phyloP scores from a whole-genome alignment of 2,113 vertebrate species.

The Lagopus muta region DNA sequence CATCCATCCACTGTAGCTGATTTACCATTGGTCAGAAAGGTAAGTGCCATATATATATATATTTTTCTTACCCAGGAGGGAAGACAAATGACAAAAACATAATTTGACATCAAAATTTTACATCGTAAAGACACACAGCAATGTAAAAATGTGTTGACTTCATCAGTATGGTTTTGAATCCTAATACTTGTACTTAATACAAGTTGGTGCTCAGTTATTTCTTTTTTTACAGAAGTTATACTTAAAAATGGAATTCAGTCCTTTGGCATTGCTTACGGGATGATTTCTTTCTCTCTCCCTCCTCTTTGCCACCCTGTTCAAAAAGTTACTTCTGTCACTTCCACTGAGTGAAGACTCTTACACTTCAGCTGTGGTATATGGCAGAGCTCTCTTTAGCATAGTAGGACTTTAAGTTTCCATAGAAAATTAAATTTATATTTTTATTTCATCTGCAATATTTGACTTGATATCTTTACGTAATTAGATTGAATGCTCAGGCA shows the following conservation, averaged over 20 bases:
- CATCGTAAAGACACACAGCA: background rate
- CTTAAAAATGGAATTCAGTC: slow-evolving; percentile 58
- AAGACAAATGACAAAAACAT: background rate
- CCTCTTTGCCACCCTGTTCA: slow-evolving; percentile 1
- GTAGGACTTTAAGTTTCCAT: background rate
- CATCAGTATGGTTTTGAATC: slow-evolving; percentile 1
- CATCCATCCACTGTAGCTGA: background rate
- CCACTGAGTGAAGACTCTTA: background rate
- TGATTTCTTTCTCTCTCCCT: slow-evolving; percentile 27
- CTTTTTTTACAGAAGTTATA: slow-evolving; percentile 33
- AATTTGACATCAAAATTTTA: background rate
- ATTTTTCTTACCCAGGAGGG: background rate
- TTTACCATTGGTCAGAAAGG: background rate
- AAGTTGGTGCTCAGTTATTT: background rate
- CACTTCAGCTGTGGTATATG: background rate
- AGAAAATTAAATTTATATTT: background rate
- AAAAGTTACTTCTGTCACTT: background rate
- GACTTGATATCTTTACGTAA: background rate
- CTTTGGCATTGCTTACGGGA: slow-evolving; percentile 27
- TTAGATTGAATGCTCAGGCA: background rate
- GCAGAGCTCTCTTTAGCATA: background rate
- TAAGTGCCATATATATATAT: background rate
- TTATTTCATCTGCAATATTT: background rate
- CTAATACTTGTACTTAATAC: background rate
- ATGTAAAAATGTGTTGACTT: background rate